These are phyloP conservation scores for Noctua janthe DNA, from an alignment of 2,888 invertebrate genomes.

Conservation along the genomic window DNA sequence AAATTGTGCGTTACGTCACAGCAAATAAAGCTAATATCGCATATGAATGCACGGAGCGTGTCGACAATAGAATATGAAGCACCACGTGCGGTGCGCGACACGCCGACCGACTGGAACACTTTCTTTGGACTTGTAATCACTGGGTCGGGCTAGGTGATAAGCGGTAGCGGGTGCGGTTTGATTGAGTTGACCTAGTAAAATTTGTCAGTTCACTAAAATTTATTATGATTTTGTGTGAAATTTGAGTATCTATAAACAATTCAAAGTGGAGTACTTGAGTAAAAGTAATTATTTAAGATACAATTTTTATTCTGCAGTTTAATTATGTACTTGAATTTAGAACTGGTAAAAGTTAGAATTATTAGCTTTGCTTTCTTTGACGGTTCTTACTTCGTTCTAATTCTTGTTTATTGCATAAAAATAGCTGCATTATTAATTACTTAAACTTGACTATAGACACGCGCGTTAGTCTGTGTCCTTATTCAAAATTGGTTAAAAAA, in stretches of 20 bases:
- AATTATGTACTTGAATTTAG: no score
- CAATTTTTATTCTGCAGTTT: no score
- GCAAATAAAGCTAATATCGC: slow-evolving; percentile 46
- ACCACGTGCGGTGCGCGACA: slow-evolving; percentile 63
- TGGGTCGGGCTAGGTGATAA: slow-evolving; percentile 41
- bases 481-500: neutral
- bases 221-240: neutral
- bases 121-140: slow-evolving; percentile 74
- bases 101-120: slow-evolving; percentile 74
- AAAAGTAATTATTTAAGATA: no score
- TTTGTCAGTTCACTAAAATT: no score
- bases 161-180: slow-evolving; percentile 32
- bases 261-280: no score
- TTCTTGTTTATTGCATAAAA: no score
- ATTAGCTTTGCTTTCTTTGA: no score
- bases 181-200: neutral
- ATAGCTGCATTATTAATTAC: no score
- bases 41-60: slow-evolving; percentile 68
- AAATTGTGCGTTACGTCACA: slow-evolving; percentile 58
- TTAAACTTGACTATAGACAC: no score
- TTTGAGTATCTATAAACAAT: no score
- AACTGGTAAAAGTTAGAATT: no score
- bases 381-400: no score
- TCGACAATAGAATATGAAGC: slow-evolving; percentile 67
- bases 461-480: neutral